Conservation (phyloP, 2,113 vertebrate species). For the Tyto alba region DNA sequence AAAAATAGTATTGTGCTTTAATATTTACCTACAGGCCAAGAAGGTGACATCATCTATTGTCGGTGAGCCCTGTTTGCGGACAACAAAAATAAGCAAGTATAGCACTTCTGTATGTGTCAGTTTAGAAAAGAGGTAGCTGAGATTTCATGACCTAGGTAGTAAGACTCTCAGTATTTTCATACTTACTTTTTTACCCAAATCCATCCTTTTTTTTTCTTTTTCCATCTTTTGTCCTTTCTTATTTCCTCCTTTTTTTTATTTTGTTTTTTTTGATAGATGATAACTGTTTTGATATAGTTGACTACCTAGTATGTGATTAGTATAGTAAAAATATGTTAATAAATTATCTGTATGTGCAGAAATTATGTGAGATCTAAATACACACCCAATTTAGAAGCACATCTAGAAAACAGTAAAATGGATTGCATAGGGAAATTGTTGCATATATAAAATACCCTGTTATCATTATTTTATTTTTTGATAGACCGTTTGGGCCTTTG, state of each 20-base stretch:
- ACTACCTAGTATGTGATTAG: background rate
- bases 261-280: background rate
- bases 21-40: slow-evolving; percentile 16
- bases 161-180: background rate
- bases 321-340: background rate
- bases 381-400: background rate
- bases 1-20: background rate
- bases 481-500: background rate
- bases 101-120: background rate
- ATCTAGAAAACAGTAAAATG: background rate
- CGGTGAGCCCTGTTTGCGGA: background rate
- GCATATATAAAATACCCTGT: background rate
- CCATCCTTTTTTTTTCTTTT: rapidly evolving
- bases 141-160: background rate
- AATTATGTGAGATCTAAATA: background rate
- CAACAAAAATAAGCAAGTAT: background rate
- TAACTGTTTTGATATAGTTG: background rate
- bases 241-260: background rate
- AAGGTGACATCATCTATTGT: slow-evolving; percentile 42
- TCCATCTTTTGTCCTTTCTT: too few species aligned
- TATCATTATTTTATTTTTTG: background rate
- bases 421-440: background rate
- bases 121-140: background rate
- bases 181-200: background rate
- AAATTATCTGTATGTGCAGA: background rate